Evolutionary conservation across 2,888 invertebrate genomes (phyloP).

Genomic region (Aphodius sticticus): DNA sequence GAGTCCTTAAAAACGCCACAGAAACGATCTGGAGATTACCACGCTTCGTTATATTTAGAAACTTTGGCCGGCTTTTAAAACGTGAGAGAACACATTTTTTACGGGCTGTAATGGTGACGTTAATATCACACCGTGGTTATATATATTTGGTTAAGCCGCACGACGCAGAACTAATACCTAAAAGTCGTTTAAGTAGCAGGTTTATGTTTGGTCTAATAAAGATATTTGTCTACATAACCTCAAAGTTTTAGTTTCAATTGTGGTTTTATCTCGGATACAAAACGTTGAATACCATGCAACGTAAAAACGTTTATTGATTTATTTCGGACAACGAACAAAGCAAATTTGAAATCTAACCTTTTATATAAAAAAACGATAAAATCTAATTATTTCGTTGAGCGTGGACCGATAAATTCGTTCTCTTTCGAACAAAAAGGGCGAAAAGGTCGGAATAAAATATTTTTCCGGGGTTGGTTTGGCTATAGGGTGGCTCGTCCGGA

Average conservation of each 20-base stretch:
- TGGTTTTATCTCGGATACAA: no score
- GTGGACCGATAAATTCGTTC: background rate
- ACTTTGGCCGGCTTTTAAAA: background rate
- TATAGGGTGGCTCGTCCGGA: no score
- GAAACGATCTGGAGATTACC: background rate
- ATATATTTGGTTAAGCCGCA: background rate
- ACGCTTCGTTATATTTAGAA: background rate
- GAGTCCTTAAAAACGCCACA: background rate
- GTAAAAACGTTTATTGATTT: no score
- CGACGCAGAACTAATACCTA: no score
- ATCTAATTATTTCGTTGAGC: background rate
- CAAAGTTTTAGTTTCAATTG: background rate
- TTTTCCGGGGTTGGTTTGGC: background rate
- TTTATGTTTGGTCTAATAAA: no score
- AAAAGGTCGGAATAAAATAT: conserved; percentile 21
- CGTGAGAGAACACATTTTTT: background rate
- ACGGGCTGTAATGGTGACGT: background rate
- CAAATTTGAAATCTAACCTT: background rate
- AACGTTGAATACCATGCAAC: no score
- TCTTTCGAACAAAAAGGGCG: background rate
- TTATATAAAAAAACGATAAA: background rate
- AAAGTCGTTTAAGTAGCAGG: no score
- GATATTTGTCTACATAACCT: background rate
- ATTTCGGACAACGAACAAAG: background rate
- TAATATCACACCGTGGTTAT: background rate